Evolutionary conservation across 2,888 invertebrate genomes (phyloP).

Genomic region (Perithous albicinctus): DNA sequence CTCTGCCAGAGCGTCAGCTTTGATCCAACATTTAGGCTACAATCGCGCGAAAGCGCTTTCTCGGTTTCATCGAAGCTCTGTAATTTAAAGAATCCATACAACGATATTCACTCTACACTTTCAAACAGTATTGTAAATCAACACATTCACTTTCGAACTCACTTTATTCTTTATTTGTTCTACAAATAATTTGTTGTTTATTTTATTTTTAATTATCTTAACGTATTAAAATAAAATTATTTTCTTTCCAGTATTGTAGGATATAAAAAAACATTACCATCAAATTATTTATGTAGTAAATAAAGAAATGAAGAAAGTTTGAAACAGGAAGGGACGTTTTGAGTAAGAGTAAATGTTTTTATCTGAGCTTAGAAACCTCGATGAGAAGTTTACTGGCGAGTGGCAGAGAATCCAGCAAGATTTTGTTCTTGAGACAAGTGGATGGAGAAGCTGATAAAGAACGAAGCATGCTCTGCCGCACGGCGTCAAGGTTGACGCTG

Average conservation of each 20-base stretch:
- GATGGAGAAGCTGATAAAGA: slow-evolving; percentile 35
- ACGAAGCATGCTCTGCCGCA: slow-evolving; percentile 34
- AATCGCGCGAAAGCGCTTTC: slow-evolving; percentile 36
- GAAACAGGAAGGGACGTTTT: not conserved
- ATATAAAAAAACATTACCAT: no score
- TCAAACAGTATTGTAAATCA: no score
- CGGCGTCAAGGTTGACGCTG: slow-evolving; percentile 32
- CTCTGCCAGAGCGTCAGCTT: slow-evolving; percentile 65
- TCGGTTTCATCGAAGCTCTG: slow-evolving; percentile 63
- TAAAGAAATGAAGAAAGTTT: no score
- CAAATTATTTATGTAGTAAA: no score
- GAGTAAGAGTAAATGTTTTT: not conserved
- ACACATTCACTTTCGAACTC: no score
- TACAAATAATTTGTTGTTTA: no score
- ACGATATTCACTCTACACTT: not conserved
- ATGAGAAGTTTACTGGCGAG: slow-evolving; percentile 41
- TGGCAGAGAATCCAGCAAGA: slow-evolving; percentile 40
- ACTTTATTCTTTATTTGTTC: no score
- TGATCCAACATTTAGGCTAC: slow-evolving; percentile 26
- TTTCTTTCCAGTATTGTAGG: no score
- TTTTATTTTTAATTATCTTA: no score
- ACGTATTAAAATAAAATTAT: no score
- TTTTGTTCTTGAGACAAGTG: slow-evolving; percentile 17
- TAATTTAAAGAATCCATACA: not conserved
- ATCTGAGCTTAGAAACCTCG: slow-evolving; percentile 33